Percentiles rank a stretch among this genome's conserved stretches.
Conservation (phyloP, 2,113 vertebrate genomes). For the Nyctereutes procyonoides region DNA sequence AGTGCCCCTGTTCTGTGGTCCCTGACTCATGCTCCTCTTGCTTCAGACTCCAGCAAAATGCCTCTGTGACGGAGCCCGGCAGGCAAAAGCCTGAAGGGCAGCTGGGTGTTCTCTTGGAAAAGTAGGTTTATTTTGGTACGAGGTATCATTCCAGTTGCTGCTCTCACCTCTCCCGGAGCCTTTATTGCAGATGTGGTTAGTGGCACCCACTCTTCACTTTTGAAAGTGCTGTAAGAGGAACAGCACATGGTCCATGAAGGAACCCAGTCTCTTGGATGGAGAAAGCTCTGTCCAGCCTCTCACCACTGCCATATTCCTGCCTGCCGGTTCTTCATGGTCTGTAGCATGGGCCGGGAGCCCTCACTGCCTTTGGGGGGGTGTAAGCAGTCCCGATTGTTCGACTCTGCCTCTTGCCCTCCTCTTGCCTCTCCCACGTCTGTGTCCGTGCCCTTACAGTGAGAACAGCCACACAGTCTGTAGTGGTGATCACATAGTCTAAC, state of each 20-base stretch:
- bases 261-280: conserved; percentile 3
- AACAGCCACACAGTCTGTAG: background rate
- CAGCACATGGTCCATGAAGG: conserved; percentile 52
- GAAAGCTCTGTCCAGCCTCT: conserved; percentile 63
- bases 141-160: background rate
- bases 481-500: background rate
- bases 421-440: conserved; percentile 29
- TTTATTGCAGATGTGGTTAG: background rate
- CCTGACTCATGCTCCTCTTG: conserved; percentile 61
- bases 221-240: conserved; percentile 56
- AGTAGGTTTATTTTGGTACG: background rate
- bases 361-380: conserved; percentile 70
- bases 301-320: conserved; percentile 76
- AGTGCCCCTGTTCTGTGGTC: conserved; percentile 56
- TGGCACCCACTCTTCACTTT: background rate
- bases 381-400: background rate
- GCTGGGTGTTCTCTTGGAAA: conserved; percentile 32
- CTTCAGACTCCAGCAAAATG: conserved; percentile 63
- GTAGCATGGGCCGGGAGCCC: conserved; percentile 62
- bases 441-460: conserved; percentile 43
- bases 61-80: conserved; percentile 57
- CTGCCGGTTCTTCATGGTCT: conserved; percentile 49
- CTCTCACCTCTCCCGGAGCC: conserved; percentile 28
- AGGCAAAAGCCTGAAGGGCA: conserved; percentile 58
- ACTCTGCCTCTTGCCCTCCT: background rate